Percentiles rank a stretch among this genome's conserved stretches.
Conservation (phyloP, 2,113 vertebrate species). For the Setophaga petechia region DNA sequence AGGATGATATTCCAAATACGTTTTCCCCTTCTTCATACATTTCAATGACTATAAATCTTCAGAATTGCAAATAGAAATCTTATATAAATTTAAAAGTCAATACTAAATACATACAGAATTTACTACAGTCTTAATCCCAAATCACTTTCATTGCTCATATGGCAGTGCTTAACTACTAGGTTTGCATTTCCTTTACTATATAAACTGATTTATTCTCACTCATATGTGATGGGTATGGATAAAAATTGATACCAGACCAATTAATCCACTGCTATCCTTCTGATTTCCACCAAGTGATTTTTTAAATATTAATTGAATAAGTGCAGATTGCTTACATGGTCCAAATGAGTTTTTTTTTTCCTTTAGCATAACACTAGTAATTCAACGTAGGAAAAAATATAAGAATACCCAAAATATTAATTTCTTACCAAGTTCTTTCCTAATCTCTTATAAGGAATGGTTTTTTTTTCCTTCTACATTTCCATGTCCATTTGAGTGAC, state of each 20-base stretch:
- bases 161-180: not conserved
- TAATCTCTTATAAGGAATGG: not conserved
- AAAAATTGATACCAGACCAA: not conserved
- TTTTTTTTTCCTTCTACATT: not conserved
- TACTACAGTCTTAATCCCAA: not conserved
- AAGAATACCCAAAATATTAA: not conserved
- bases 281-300: not conserved
- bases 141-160: not conserved
- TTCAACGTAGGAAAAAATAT: not conserved
- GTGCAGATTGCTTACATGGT: not conserved
- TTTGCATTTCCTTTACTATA: not conserved
- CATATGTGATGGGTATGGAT: not conserved
- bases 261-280: not conserved
- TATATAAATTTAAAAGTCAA: not conserved
- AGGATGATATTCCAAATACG: not conserved
- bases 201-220: not conserved
- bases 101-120: not conserved
- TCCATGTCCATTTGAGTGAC: not conserved
- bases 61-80: not conserved
- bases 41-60: not conserved
- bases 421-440: not conserved
- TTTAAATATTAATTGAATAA: constrained; percentile 1
- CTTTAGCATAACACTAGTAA: not conserved
- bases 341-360: not conserved
- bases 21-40: not conserved